phyloP scores from a whole-genome alignment of 2,797 vertebrate species.

The Morus bassanus region DNA sequence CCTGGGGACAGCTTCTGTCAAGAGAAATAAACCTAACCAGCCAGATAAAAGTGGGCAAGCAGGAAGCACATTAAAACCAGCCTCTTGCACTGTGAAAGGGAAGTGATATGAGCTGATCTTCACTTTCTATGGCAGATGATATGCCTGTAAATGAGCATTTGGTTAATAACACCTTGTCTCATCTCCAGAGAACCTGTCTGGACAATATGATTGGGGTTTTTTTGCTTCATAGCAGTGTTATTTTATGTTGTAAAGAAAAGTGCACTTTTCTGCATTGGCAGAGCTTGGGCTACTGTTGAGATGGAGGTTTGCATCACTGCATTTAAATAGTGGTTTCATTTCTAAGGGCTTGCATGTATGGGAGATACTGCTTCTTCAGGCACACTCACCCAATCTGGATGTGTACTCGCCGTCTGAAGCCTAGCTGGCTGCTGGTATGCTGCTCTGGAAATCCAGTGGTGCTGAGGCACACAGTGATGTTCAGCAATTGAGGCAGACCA shows the following conservation, averaged over 20 bases:
- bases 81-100: neutral
- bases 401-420: neutral
- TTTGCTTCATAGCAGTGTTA: neutral
- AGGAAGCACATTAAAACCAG: slow-evolving; percentile 30
- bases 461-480: neutral
- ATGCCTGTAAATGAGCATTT: neutral
- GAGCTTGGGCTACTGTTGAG: neutral
- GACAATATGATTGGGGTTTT: neutral
- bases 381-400: neutral
- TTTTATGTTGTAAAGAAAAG: neutral
- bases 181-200: neutral
- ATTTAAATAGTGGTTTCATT: neutral
- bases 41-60: slow-evolving; percentile 10
- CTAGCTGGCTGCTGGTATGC: neutral
- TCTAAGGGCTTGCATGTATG: neutral
- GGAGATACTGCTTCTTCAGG: neutral
- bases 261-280: neutral
- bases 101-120: neutral
- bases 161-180: neutral
- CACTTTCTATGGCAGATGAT: neutral
- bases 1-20: slow-evolving; percentile 28
- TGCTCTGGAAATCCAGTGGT: neutral
- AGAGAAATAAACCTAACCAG: slow-evolving; percentile 9
- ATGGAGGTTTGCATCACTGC: neutral
- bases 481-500: neutral